These are phyloP conservation scores for Chaetodon trifascialis DNA, from an alignment of 2,113 vertebrate species.

Conservation along the genomic window DNA sequence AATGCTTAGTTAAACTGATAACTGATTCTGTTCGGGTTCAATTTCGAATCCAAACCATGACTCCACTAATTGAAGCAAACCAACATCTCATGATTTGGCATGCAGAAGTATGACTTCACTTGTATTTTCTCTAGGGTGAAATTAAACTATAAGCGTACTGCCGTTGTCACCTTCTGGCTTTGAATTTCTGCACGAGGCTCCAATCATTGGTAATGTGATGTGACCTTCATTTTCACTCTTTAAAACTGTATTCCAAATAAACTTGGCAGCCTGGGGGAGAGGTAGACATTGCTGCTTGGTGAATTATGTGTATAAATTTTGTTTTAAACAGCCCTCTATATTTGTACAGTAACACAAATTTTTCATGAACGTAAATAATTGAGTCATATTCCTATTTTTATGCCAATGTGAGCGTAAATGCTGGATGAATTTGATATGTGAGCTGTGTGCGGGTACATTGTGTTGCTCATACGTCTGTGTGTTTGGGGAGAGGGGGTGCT, in stretches of 20 bases:
- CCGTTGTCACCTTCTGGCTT: neutral
- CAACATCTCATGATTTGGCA: neutral
- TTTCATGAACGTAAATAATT: neutral
- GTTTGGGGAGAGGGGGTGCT: slow-evolving; percentile 43
- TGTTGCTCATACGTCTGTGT: slow-evolving; percentile 47
- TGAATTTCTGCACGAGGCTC: too few relatives aligned
- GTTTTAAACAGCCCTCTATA: neutral
- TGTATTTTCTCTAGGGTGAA: neutral
- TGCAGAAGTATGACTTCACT: neutral
- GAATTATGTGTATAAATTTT: neutral
- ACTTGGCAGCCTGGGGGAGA: neutral
- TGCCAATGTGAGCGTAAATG: slow-evolving; percentile 18
- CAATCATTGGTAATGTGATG: neutral
- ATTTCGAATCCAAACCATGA: too few relatives aligned
- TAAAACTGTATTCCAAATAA: neutral
- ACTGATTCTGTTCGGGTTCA: too few relatives aligned
- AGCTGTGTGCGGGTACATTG: slow-evolving; percentile 49
- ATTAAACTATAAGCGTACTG: neutral
- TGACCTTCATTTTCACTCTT: neutral
- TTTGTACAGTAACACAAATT: neutral
- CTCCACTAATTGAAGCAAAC: neutral
- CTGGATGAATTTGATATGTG: slow-evolving; percentile 28
- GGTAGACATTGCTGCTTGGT: neutral
- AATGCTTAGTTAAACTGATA: too few relatives aligned
- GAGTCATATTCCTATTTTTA: slow-evolving; percentile 5